A percentile compares a stretch with the other conserved stretches of the same genome.
These are phyloP conservation scores for Cherax destructor DNA, from an alignment of 1,140 invertebrate genomes.

Conservation along the genomic window DNA sequence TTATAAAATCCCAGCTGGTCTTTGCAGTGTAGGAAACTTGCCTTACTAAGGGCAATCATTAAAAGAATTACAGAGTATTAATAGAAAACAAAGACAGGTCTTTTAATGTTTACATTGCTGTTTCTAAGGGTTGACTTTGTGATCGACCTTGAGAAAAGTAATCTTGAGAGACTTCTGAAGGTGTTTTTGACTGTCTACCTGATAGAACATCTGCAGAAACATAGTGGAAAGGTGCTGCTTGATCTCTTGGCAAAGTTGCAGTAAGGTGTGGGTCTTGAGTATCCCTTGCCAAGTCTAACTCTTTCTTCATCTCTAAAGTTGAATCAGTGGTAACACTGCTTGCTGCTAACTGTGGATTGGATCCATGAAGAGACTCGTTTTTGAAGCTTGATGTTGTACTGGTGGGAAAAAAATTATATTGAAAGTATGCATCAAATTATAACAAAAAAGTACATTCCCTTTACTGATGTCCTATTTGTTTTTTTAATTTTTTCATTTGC, in stretches of 20 bases:
- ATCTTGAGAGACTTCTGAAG: conserved; percentile 6
- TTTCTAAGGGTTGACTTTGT: conserved; percentile 64
- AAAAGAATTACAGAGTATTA: not conserved
- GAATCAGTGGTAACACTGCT: conserved; percentile 54
- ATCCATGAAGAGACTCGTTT: conserved; percentile 34
- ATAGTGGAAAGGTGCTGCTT: conserved; percentile 41
- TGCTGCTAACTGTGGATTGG: conserved; percentile 33
- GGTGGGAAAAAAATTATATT: not conserved
- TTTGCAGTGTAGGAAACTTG: not conserved
- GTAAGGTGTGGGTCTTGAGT: conserved; percentile 49
- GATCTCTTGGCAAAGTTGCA: conserved; percentile 58
- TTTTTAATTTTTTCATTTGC: no score
- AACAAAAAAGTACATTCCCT: no score
- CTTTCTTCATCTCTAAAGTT: conserved; percentile 59
- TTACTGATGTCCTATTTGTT: no score
- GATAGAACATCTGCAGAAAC: conserved; percentile 39
- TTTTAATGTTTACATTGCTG: conserved; percentile 50
- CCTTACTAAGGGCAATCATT: not conserved
- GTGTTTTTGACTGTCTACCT: not conserved
- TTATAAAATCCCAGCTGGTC: not conserved
- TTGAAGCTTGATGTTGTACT: conserved; percentile 57
- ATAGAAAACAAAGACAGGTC: not conserved
- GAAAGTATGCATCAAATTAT: not conserved
- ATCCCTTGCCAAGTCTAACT: conserved; percentile 13
- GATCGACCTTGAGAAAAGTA: conserved; percentile 42